Base-by-base conservation (phyloP, 2,888 invertebrate species). In the Tiliacea citrago region DNA sequence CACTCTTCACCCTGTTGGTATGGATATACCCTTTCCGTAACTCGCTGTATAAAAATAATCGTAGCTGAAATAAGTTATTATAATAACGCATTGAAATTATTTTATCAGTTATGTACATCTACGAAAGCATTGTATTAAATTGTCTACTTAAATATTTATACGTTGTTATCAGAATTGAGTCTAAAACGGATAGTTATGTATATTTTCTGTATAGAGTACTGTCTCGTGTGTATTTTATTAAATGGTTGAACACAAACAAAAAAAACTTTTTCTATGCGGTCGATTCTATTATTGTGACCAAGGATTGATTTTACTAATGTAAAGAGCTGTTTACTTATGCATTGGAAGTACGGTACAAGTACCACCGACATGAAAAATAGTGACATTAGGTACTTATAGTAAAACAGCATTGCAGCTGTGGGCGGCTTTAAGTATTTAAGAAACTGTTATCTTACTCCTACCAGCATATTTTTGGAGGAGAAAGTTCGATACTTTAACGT, bases 111-210 rank as follows among this genome's bases (percentile, higher is more conserved):
- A 51, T 65, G 42, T 35, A 16, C 18, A 87, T 74, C 73, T 73
- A 73, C 66, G 45, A 69, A 39, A 78, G 47, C 61, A 72, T 78
- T 73, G 68, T 82, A 58, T 61, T 61, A 62, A 87, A 87, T 77
- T 78, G 72, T 69, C 74, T 68, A 72, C 66, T 87, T 55, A 72
- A 85, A 79, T 85, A 87, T 85, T 70, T 77, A 85, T 77, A 39
- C 42, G 53, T 67, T 63, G 12, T 79, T 73, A 70, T 79, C 78
- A 75, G 49, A 53, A 65, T 74, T 62, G 45, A 62, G 76, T 74
- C 35, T 24, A 70, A 72, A 70, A 73, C 58, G 51, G 76, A 76
- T 66, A 70, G 65, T 68, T 69, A 24, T 24, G 57, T 67, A 29
- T 51, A 65, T 60, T 70, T 81, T 77, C 9, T 61, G 53, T 67